Evolutionary conservation across 2,797 vertebrate genomes (phyloP), one percentile per base, ranked within the genome.

Genomic region (Pangasius macronema): DNA sequence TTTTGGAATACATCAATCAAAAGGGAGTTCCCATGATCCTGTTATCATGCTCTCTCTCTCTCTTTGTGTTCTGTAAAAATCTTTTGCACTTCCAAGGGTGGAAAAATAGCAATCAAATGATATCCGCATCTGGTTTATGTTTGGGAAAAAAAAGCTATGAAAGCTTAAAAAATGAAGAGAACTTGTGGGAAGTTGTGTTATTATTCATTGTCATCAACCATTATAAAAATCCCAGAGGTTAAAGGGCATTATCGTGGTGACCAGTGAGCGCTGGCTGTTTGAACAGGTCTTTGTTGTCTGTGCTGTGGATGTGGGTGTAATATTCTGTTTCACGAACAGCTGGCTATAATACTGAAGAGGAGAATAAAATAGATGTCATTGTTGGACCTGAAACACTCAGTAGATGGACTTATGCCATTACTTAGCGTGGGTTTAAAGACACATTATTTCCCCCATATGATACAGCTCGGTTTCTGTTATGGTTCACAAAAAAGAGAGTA

Each of bases 281-380:
- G 59, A 82, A 84, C 68, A 27, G 77, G 86, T 87, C 87, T 92
- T 89, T 92, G 89, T 86, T 87, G 80, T 87, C 84, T 90, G 85
- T 89, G 63, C 49, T 65, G 86, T 86, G 85, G 30, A 36, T 88
- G 93, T 94, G 91, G 91, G 91, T 91, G 92, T 86, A 75, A 89
- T 83, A 82, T 77, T 89, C 86, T 72, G 88, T 73, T 82, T 87
- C 84, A 94, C 90, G 88, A 92, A 91, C 84, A 93, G 87, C 63
- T 90, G 85, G 84, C 83, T 91, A 89, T 92, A 87, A 88, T 90
- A 89, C 84, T 87, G 83, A 63, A 14, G 85, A 84, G 86, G 89
- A 87, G 88, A 92, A 85, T 81, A 81, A 86, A 91, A 89, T 89
- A 83, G 81, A 53, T 42, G 33, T 55, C 87, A 86, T 89, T 91